Base-by-base conservation (phyloP, 2,888 invertebrate species). In the Tipula vernalis region DNA sequence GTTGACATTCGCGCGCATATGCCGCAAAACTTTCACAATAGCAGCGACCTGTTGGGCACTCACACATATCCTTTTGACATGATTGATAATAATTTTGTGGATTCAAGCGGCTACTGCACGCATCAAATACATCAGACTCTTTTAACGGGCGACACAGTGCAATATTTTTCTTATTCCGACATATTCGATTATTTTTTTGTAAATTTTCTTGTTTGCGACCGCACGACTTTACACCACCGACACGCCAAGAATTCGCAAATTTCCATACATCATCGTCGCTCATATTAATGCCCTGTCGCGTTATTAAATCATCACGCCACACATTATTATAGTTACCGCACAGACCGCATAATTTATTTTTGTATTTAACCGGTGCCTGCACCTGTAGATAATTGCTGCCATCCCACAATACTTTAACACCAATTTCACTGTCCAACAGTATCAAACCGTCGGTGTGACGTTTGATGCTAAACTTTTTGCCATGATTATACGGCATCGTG, bases 261-360 rank as follows among this genome's bases (percentile, higher is more conserved):
- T 94, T 94, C 92, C 94, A 93, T 5, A 93, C 90, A 87, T 93
- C 92, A 8, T 89, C 88, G 89, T 96, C 96, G 85, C 93, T 93
- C 87, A 96, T 93, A 86, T 95, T 91, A 86, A 93, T 92, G 10
- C 96, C 96, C 88, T 94, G 94, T 86, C 95, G 93, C 86, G 94
- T 94, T 88, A 92, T 94, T 90, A 97, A 94, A 92, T 98, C 98
- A 91, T 98, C 98, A 88, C 96, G 94, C 3, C 95, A 94, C 88
- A 96, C 93, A 85, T 95, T 95, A 91, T 98, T 99, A 92, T 96
- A 99, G 91, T 98, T 98, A 0, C 99, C 99, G 90, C 99, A 99
- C 18, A 99, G 92, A 13, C 99, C 99, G 90, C 98, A 98, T 87
- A 98, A 91, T 89, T 94, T 94, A 87, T 93, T 94, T 91, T 95